These are phyloP conservation scores for Empidonax alnorum DNA, from an alignment of 2,113 vertebrate species.

Conservation along the genomic window DNA sequence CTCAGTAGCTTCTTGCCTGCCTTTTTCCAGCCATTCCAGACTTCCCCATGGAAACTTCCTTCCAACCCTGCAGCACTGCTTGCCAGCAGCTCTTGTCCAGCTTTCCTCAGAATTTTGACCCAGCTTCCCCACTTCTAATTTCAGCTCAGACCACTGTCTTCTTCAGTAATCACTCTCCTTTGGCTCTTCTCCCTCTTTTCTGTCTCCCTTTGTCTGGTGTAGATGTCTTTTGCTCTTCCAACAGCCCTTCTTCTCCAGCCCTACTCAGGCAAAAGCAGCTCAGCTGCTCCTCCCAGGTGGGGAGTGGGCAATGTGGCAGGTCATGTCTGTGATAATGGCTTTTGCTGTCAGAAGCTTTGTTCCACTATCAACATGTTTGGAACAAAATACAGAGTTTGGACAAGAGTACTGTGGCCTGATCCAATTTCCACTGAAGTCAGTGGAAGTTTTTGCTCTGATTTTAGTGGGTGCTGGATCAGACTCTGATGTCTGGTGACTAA, in stretches of 20 bases:
- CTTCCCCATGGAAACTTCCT: background rate
- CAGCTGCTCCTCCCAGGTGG: background rate
- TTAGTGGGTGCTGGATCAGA: background rate
- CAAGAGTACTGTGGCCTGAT: background rate
- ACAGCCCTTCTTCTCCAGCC: background rate
- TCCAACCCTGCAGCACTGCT: background rate
- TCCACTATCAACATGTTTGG: background rate
- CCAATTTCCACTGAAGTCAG: background rate
- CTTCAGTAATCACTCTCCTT: background rate
- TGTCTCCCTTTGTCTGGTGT: background rate
- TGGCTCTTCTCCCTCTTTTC: background rate
- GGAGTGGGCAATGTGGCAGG: background rate
- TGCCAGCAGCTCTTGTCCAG: background rate
- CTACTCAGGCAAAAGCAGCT: background rate
- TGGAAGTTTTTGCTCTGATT: slow-evolving; percentile 24
- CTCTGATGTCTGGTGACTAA: slow-evolving; percentile 13
- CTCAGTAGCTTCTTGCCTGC: background rate
- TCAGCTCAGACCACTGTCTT: background rate
- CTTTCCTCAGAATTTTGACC: background rate
- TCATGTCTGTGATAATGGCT: background rate
- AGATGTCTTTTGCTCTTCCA: background rate
- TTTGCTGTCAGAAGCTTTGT: background rate
- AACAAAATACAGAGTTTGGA: background rate
- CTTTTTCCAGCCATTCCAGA: background rate
- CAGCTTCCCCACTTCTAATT: background rate